phyloP scores from a whole-genome alignment of 2,797 vertebrate species.

The Nannoperca obscura region DNA sequence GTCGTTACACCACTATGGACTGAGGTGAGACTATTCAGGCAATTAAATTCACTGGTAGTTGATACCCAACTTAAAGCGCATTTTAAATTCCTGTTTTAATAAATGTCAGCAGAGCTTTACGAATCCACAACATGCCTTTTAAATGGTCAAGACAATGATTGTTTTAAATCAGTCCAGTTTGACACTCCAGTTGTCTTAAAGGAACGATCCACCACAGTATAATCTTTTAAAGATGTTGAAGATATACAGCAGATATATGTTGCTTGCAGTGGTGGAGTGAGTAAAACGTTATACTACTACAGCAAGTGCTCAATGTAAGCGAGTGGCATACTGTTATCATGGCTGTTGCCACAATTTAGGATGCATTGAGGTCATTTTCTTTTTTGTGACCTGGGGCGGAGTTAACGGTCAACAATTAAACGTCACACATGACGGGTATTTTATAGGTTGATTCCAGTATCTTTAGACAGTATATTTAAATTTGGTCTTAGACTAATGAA shows the following conservation, averaged over 20 bases:
- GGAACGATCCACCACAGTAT: background rate
- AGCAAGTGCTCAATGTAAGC: background rate
- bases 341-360: too few species aligned
- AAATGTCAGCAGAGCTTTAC: background rate
- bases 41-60: background rate
- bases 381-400: too few species aligned
- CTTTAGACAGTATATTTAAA: too few species aligned
- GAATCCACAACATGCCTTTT: background rate
- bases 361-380: too few species aligned
- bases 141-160: background rate
- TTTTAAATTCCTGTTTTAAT: background rate
- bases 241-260: background rate
- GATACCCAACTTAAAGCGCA: background rate
- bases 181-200: background rate
- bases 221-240: too few species aligned
- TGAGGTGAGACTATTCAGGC: background rate
- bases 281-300: background rate
- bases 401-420: too few species aligned
- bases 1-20: background rate
- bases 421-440: too few species aligned
- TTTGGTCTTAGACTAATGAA: too few species aligned
- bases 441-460: too few species aligned
- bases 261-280: background rate
- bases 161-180: background rate
- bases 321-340: background rate